Evolutionary conservation across 2,888 invertebrate species (phyloP).

Genomic region (Kryphioiulus occultus): DNA sequence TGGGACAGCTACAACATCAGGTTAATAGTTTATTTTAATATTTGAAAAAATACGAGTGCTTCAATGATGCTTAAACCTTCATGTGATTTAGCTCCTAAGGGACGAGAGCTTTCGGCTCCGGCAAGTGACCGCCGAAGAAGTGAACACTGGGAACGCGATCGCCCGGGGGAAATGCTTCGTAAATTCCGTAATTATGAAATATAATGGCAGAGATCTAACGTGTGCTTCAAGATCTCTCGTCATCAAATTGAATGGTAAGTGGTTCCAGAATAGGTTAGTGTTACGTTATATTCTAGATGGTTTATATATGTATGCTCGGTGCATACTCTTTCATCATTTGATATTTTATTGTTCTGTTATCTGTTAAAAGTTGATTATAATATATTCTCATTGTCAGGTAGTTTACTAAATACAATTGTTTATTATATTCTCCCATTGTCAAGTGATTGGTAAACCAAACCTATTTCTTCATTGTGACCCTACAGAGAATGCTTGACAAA

Average conservation of each 20-base stretch:
- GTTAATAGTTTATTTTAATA: neutral
- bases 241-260: constrained; percentile 17
- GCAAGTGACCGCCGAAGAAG: constrained; percentile 48
- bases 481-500: neutral
- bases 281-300: constrained; percentile 14
- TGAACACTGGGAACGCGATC: constrained; percentile 50
- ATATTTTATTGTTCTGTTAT: constrained; percentile 15
- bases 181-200: constrained; percentile 51
- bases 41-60: neutral
- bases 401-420: neutral
- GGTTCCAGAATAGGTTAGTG: constrained; percentile 32
- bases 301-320: neutral
- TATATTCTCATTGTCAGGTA: constrained; percentile 28
- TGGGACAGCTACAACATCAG: constrained; percentile 33
- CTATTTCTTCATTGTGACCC: neutral
- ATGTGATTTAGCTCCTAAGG: constrained; percentile 30
- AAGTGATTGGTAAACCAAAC: neutral
- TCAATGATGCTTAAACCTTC: neutral
- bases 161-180: constrained; percentile 39
- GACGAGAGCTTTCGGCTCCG: constrained; percentile 37
- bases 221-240: neutral
- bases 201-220: neutral
- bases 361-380: constrained; percentile 27
- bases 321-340: constrained; percentile 7
- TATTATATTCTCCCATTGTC: neutral